Conservation (phyloP, 2,797 vertebrate genomes). For the Coracias cyanogaster region DNA sequence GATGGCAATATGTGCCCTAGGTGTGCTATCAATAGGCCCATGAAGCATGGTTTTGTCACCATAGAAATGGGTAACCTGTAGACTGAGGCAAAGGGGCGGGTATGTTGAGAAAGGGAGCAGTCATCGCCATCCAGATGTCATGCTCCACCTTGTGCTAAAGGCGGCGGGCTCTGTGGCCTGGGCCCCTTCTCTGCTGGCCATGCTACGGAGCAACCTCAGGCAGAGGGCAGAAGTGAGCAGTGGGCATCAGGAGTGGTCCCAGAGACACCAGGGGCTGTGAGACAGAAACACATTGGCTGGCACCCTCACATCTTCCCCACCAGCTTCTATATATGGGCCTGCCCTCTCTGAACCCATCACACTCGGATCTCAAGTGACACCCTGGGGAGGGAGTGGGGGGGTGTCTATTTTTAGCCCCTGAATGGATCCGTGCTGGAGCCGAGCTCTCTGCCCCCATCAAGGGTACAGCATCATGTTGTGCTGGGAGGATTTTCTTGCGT, state of each 20-base stretch:
- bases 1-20: not conserved
- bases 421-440: conserved; percentile 29
- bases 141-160: accelerated
- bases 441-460: not conserved
- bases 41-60: not conserved
- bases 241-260: not conserved
- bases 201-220: accelerated
- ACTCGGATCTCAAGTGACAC: conserved; percentile 41
- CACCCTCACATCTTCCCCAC: not conserved
- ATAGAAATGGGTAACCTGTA: too few species aligned
- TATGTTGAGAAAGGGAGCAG: not conserved
- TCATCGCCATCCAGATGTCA: not conserved
- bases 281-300: not conserved
- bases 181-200: not conserved
- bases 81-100: not conserved
- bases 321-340: conserved; percentile 32
- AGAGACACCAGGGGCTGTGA: not conserved
- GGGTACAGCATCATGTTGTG: conserved; percentile 53
- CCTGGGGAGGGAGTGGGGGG: not conserved
- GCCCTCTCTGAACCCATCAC: not conserved
- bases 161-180: not conserved
- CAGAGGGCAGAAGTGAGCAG: not conserved
- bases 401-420: conserved; percentile 53
- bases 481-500: not conserved
- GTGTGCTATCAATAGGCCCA: not conserved